A percentile compares a stretch with the other conserved stretches of the same genome.
Evolutionary conservation across 2,888 invertebrate genomes (phyloP).

Genomic region (Lycaena phlaeas): DNA sequence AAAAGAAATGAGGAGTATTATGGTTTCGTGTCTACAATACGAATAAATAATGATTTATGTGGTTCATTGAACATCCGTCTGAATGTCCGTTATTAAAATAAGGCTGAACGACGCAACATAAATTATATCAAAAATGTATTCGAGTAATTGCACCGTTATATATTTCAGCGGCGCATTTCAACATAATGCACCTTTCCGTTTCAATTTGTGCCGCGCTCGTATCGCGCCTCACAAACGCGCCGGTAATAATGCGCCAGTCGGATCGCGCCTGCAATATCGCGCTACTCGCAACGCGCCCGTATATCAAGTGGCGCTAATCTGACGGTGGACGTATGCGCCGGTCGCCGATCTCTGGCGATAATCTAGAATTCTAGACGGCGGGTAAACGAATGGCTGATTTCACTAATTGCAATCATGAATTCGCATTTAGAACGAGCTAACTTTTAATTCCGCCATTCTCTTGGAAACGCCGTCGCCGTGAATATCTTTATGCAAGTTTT

Average conservation of each 20-base stretch:
- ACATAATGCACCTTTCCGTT: not conserved
- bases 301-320: not conserved
- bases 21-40: no score
- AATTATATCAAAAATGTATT: no score
- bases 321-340: not conserved
- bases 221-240: not conserved
- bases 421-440: conserved; percentile 6
- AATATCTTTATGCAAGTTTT: not conserved
- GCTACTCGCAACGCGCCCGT: not conserved
- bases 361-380: not conserved
- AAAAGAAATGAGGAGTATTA: no score
- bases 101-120: no score
- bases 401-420: conserved; percentile 15
- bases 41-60: no score
- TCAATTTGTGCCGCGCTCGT: not conserved
- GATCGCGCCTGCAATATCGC: not conserved
- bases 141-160: no score
- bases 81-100: no score
- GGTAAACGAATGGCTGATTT: conserved; percentile 3
- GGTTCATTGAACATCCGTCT: no score
- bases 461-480: not conserved
- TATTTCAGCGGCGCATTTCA: no score
- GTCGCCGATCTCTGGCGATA: not conserved
- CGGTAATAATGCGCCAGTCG: not conserved
- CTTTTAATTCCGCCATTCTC: conserved; percentile 4